Evolutionary conservation across 2,113 vertebrate species (phyloP), one percentile per base, ranked within the genome.

Genomic region (Cinclus cinclus): DNA sequence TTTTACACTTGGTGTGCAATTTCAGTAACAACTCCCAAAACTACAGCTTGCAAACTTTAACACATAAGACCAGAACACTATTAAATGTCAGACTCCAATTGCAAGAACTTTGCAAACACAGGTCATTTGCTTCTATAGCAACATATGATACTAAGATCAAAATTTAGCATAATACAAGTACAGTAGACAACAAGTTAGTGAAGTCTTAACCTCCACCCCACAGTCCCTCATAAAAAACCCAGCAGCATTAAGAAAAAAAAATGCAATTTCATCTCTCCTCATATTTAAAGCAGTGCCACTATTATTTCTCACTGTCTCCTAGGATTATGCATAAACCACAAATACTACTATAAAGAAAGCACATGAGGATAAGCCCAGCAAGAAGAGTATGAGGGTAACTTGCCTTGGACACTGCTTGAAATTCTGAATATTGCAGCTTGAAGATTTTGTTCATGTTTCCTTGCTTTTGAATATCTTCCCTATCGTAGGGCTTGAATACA

Each of bases 51-150:
- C 24, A 16, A 78, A 90, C 50, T 94, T 13, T 35, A 50, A 97
- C 65, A 77, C 22, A 19, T 42, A 84, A 78, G 73, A 83, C 65
- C 80, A 82, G 42, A 92, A 89, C 23, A 42, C 56, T 93, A 87
- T 37, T 86, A 94, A 95, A 92, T 65, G n/a, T 73, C 83, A 95
- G 82, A 94, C 86, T 95, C 91, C 63, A 93, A 67, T 92, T 95
- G 93, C 68, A 95, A 96, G n/a, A 97, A 92, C 87, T 95, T 96
- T 89, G 92, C 90, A 94, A 93, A 85, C 27, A 92, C 33, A 80
- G 33, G 13, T 70, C 13, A 59, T 85, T 94, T 85, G 59, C n/a
- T 94, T 95, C 85, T 80, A 28, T 22, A 92, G 52, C 77, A 91
- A 83, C 30, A 56, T 12, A 67, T 35, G 8, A 64, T 19, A 59